Percentiles rank a stretch among this genome's conserved stretches.
These are phyloP conservation scores for Eucidaris tribuloides DNA, from an alignment of 35 echinoderm and acorn worm genomes.

Conservation along the genomic window DNA sequence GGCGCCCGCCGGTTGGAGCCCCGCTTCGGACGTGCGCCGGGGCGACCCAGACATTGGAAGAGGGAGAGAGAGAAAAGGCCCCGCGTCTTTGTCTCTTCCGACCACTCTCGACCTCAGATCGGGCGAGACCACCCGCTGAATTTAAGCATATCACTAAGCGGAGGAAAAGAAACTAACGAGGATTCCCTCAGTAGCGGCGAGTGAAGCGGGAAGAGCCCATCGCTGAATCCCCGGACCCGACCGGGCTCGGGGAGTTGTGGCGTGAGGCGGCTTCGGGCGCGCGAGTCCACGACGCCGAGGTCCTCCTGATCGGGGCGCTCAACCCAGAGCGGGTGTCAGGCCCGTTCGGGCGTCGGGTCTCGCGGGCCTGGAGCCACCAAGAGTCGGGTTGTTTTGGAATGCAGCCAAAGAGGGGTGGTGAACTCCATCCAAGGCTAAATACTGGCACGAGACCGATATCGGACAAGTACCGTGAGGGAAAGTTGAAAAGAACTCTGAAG, in stretches of 20 bases:
- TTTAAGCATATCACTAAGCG: constrained; percentile 86
- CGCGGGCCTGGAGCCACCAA: constrained; percentile 14
- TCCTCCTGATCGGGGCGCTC: constrained; percentile 48
- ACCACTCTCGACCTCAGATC: constrained; percentile 56
- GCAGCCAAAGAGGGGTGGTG: constrained; percentile 56
- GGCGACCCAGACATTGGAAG: neutral
- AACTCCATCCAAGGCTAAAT: constrained; percentile 75
- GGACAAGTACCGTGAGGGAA: constrained; percentile 53
- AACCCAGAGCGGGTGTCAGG: constrained; percentile 64
- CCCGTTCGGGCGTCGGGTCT: constrained; percentile 10
- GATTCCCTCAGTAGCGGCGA: too few relatives aligned
- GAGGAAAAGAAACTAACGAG: constrained; percentile 82
- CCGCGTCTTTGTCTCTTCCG: neutral
- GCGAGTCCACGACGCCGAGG: constrained; percentile 6
- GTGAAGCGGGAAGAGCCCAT: too few relatives aligned
- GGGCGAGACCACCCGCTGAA: constrained; percentile 67
- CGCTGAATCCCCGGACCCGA: constrained; percentile 18
- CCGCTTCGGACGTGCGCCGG: neutral
- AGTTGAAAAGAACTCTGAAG: constrained; percentile 88
- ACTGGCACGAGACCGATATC: constrained; percentile 47
- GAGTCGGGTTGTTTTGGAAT: constrained; percentile 57
- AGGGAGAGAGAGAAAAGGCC: neutral
- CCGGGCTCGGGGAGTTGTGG: constrained; percentile 48
- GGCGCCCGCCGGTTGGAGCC: neutral
- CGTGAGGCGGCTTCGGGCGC: constrained; percentile 28